These are phyloP conservation scores for Aurelia aurita complex sp. Pacific DNA, from an alignment of 30 jellyfish, hydroid and myxozoan species.

Conservation along the genomic window DNA sequence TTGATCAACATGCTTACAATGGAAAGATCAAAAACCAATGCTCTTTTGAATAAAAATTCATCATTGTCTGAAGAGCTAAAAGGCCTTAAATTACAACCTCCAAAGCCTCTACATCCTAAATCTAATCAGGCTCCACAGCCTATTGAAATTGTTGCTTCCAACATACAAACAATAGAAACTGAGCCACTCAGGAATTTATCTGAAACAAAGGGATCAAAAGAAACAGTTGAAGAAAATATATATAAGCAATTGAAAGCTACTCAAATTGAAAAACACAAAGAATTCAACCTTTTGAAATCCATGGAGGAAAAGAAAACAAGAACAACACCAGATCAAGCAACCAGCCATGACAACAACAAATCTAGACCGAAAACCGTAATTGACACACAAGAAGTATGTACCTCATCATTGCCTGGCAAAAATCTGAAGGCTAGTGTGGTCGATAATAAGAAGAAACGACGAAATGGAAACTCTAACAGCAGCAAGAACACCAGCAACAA, in stretches of 20 bases:
- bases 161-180: background rate
- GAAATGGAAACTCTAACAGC: background rate
- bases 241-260: background rate
- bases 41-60: too few relatives aligned
- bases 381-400: background rate
- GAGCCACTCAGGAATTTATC: background rate
- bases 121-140: too few relatives aligned
- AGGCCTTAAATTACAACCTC: too few relatives aligned
- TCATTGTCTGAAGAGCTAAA: too few relatives aligned
- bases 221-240: background rate
- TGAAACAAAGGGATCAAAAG: background rate
- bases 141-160: too few relatives aligned
- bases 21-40: too few relatives aligned
- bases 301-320: background rate
- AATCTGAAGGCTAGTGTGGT: background rate
- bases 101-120: too few relatives aligned
- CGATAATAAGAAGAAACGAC: background rate
- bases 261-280: background rate
- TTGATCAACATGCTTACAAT: too few relatives aligned
- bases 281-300: background rate
- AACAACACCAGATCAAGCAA: constrained; percentile 2
- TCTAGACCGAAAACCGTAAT: background rate
- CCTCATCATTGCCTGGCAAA: background rate
- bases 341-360: background rate
- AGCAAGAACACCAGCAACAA: too few relatives aligned